Conservation (phyloP, 2,797 vertebrate species). For the Hirundo rustica region DNA sequence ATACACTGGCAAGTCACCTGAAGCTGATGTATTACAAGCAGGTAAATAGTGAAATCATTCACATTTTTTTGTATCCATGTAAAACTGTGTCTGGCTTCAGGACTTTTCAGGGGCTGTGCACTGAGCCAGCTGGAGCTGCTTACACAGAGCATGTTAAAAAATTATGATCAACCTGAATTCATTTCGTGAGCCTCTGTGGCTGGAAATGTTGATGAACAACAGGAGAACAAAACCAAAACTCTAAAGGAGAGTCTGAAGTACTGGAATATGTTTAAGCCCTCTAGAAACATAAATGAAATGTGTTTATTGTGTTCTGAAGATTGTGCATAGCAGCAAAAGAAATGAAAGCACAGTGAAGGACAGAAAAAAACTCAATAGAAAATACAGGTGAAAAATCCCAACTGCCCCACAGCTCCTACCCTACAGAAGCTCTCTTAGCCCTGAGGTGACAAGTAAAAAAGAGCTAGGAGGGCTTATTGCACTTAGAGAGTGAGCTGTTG, state of each 20-base stretch:
- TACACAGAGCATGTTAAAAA: background rate
- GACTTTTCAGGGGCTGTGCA: background rate
- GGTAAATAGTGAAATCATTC: background rate
- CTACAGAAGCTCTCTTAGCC: background rate
- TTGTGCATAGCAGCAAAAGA: background rate
- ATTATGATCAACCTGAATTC: background rate
- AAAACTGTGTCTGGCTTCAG: background rate
- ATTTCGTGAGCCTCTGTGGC: background rate
- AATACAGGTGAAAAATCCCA: background rate
- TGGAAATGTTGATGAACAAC: background rate
- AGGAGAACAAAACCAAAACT: background rate
- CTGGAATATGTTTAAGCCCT: background rate
- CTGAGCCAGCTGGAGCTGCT: background rate
- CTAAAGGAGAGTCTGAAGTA: background rate
- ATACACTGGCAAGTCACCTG: background rate
- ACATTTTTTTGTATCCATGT: background rate
- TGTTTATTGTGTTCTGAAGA: background rate
- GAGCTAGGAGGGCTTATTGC: background rate
- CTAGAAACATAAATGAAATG: background rate
- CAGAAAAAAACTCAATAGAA: background rate
- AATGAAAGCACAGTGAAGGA: background rate
- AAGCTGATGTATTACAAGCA: background rate
- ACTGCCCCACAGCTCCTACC: background rate
- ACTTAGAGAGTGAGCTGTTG: background rate
- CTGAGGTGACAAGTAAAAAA: background rate